Evolutionary conservation across 2,113 vertebrate species (phyloP).

Genomic region (Sterrhoptilus dennistouni): DNA sequence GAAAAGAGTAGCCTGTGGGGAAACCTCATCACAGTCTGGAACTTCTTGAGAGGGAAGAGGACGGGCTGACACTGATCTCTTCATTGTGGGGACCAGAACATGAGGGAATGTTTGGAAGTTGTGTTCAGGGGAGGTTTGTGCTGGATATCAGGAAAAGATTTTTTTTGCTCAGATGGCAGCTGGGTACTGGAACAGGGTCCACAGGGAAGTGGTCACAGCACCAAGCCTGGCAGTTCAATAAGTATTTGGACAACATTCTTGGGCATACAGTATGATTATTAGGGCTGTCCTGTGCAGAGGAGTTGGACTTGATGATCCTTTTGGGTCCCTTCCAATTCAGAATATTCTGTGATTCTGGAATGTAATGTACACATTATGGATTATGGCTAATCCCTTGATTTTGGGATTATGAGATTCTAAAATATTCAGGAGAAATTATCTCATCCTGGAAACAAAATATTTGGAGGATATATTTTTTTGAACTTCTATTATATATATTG

Average conservation of each 20-base stretch:
- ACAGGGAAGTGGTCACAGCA: not conserved
- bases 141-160: not conserved
- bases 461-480: not conserved
- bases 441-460: not conserved
- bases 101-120: not conserved
- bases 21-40: not conserved
- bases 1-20: not conserved
- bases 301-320: not conserved
- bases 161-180: not conserved
- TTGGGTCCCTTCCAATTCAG: not conserved
- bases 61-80: not conserved
- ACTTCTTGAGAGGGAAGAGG: no score
- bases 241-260: not conserved
- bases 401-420: not conserved
- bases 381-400: not conserved
- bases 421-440: not conserved
- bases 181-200: not conserved
- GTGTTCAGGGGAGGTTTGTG: accelerated
- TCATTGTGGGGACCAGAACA: no score
- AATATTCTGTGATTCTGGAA: not conserved
- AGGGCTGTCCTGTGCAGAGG: not conserved
- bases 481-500: not conserved
- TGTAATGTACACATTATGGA: not conserved
- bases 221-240: not conserved
- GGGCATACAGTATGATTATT: accelerated